phyloP scores from a whole-genome alignment of 2,113 vertebrate genomes.

The Deroptyus accipitrinus region DNA sequence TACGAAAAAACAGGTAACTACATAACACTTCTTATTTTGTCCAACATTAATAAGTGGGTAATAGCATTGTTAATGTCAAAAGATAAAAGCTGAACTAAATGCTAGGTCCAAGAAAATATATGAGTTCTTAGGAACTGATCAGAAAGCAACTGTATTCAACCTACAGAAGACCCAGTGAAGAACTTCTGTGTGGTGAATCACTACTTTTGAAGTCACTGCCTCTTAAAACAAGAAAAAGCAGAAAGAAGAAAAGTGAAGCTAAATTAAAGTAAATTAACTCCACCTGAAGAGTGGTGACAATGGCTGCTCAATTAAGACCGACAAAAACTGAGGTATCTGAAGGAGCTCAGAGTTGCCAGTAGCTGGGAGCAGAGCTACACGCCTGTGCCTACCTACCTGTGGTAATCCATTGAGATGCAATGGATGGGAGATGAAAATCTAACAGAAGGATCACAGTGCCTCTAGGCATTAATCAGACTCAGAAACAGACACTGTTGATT shows the following conservation, averaged over 20 bases:
- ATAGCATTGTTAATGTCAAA: not conserved
- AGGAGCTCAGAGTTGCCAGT: not conserved
- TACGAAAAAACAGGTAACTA: not conserved
- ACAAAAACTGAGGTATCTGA: not conserved
- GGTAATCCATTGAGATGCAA: not conserved
- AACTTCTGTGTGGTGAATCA: rapidly evolving
- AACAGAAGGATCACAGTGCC: not conserved
- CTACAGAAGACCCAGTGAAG: not conserved
- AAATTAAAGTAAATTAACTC: not conserved
- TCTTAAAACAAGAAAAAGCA: not conserved
- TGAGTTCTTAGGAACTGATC: not conserved
- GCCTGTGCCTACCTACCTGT: rapidly evolving
- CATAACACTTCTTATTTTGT: not conserved
- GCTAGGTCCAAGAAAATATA: not conserved
- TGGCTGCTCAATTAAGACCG: not conserved
- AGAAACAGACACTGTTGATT: not conserved
- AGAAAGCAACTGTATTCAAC: not conserved
- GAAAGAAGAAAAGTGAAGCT: not conserved
- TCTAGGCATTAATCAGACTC: not conserved
- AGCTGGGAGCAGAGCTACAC: not conserved
- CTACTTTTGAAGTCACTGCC: not conserved
- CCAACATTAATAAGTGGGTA: not conserved
- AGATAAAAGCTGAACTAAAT: not conserved
- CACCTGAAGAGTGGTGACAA: rapidly evolving
- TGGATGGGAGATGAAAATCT: not conserved